These are phyloP conservation scores for Mohoua ochrocephala DNA, from an alignment of 2,113 vertebrate species.

Conservation along the genomic window DNA sequence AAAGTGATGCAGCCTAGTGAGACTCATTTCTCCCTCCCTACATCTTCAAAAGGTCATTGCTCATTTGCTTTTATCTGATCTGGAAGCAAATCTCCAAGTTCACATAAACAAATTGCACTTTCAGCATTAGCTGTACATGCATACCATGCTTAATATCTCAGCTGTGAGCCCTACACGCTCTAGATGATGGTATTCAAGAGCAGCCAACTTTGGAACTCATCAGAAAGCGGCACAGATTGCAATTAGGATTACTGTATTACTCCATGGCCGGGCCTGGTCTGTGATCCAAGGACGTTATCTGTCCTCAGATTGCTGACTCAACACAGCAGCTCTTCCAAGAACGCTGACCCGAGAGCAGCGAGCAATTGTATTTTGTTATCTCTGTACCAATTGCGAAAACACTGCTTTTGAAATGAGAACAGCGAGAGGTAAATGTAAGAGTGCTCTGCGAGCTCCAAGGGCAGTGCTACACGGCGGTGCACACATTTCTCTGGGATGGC, in stretches of 20 bases:
- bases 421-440: not conserved
- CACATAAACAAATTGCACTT: not conserved
- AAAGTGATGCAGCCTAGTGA: slow-evolving; percentile 18
- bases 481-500: not conserved
- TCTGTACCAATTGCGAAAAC: not conserved
- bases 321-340: not conserved
- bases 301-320: not conserved
- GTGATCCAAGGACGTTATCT: not conserved
- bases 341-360: not conserved
- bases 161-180: not conserved
- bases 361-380: not conserved
- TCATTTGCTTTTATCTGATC: slow-evolving; percentile 24
- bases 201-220: not conserved
- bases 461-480: not conserved
- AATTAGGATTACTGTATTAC: not conserved
- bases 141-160: not conserved
- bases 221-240: not conserved
- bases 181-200: not conserved
- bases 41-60: not conserved
- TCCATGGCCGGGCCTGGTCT: not conserved
- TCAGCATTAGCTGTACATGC: not conserved
- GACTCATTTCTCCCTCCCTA: not conserved
- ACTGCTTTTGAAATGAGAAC: not conserved
- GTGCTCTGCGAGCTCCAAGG: not conserved
- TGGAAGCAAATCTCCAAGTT: slow-evolving; percentile 46